Evolutionary conservation across 2,888 invertebrate genomes (phyloP).

Genomic region (Brenthis ino): DNA sequence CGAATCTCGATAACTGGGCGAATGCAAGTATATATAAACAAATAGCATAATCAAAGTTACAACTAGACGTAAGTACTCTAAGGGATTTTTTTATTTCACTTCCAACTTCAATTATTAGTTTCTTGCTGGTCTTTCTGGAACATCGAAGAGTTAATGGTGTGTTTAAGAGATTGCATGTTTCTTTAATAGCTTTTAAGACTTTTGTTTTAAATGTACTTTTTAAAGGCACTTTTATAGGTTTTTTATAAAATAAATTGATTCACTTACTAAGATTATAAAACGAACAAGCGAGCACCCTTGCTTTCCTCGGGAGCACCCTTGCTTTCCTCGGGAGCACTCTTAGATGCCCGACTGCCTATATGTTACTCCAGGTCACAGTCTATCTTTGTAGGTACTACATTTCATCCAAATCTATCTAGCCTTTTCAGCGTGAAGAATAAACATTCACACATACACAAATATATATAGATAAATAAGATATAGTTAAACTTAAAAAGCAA

Average conservation of each 20-base stretch:
- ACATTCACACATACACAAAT: no score
- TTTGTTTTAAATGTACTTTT: constrained; percentile 9
- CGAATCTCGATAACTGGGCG: neutral
- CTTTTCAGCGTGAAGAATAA: no score
- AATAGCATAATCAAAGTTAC: neutral
- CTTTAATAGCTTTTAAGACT: constrained; percentile 18
- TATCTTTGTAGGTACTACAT: no score
- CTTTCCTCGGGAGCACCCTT: no score
- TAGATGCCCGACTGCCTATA: no score
- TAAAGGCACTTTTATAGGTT: neutral
- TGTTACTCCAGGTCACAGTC: no score
- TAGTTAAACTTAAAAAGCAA: no score
- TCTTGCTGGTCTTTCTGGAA: constrained; percentile 18
- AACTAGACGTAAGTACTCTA: neutral
- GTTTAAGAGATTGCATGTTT: constrained; percentile 28
- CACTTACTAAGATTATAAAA: neutral
- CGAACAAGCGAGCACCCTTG: no score
- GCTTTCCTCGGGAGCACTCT: no score
- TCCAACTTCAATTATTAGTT: constrained; percentile 25
- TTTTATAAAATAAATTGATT: neutral
- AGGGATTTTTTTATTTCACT: neutral
- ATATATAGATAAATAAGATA: no score
- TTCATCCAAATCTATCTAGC: no score
- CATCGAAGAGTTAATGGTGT: constrained; percentile 27
- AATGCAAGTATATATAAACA: neutral